phyloP scores from a whole-genome alignment of 2,888 invertebrate genomes.

The Drosophila cyrtoloma region DNA sequence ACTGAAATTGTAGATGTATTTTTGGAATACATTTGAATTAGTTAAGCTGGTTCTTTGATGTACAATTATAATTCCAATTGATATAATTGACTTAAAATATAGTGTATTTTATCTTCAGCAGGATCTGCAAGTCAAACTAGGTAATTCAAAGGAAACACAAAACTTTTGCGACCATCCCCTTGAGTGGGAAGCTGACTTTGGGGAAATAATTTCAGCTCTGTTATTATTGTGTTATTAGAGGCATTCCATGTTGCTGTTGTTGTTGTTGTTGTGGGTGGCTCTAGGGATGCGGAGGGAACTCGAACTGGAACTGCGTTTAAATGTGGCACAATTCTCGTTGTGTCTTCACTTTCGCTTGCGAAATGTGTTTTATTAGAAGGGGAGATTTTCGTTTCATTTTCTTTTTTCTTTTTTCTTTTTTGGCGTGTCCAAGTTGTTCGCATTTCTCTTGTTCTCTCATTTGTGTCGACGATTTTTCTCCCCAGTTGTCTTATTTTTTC shows the following conservation, averaged over 20 bases:
- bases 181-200: slow-evolving; percentile 28
- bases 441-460: slow-evolving; percentile 52
- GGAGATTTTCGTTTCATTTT: slow-evolving; percentile 17
- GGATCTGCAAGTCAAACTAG: slow-evolving; percentile 13
- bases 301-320: slow-evolving; percentile 39
- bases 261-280: slow-evolving; percentile 3
- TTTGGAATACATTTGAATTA: background rate
- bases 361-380: slow-evolving; percentile 59
- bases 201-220: slow-evolving; percentile 55
- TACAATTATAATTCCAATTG: background rate
- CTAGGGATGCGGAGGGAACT: slow-evolving; percentile 12
- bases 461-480: slow-evolving; percentile 51
- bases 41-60: background rate
- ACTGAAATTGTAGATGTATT: background rate
- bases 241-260: slow-evolving; percentile 14
- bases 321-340: slow-evolving; percentile 48
- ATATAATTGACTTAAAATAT: background rate
- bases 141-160: slow-evolving; percentile 1
- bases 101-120: slow-evolving; percentile 12
- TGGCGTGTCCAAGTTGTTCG: slow-evolving; percentile 9
- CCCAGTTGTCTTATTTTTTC: slow-evolving; percentile 4
- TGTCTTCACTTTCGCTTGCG: slow-evolving; percentile 61
- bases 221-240: slow-evolving; percentile 65
- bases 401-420: background rate
- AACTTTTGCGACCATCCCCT: slow-evolving; percentile 19